A percentile compares a stretch with the other conserved stretches of the same genome.
Conservation (phyloP, 2,113 vertebrate genomes). For the Microtus oregoni region DNA sequence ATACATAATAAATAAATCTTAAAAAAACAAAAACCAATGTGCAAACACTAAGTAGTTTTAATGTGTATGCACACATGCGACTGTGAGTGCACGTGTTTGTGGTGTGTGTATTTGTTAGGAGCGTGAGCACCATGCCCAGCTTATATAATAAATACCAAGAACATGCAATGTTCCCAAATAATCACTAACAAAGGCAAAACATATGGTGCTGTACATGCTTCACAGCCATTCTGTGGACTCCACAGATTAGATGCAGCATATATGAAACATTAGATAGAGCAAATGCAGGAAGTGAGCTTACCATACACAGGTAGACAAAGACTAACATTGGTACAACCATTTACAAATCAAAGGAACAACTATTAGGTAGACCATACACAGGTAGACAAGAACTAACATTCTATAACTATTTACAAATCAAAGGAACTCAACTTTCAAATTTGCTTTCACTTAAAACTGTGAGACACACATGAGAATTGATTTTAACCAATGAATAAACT, state of each 20-base stretch:
- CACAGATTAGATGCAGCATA: background rate
- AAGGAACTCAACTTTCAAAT: background rate
- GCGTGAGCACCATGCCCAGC: background rate
- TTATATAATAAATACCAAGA: conserved; percentile 30
- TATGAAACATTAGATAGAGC: background rate
- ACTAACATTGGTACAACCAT: background rate
- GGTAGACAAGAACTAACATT: background rate
- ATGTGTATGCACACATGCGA: background rate
- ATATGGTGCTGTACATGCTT: background rate
- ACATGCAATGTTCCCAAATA: background rate
- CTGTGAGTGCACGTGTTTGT: too few species aligned
- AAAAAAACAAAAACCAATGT: background rate
- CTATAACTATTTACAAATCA: background rate
- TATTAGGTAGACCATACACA: background rate
- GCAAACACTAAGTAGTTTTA: background rate
- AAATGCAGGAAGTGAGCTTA: background rate
- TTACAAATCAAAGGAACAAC: conserved; percentile 19
- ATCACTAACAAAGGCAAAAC: background rate
- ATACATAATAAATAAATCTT: too few species aligned
- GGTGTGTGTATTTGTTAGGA: background rate
- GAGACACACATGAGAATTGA: conserved; percentile 16
- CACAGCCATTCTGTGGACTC: background rate
- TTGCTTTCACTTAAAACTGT: conserved; percentile 39
- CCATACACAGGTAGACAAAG: background rate
- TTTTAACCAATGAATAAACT: conserved; percentile 16